Evolutionary conservation across 2,113 vertebrate species (phyloP).

Genomic region (Zosterops lateralis): DNA sequence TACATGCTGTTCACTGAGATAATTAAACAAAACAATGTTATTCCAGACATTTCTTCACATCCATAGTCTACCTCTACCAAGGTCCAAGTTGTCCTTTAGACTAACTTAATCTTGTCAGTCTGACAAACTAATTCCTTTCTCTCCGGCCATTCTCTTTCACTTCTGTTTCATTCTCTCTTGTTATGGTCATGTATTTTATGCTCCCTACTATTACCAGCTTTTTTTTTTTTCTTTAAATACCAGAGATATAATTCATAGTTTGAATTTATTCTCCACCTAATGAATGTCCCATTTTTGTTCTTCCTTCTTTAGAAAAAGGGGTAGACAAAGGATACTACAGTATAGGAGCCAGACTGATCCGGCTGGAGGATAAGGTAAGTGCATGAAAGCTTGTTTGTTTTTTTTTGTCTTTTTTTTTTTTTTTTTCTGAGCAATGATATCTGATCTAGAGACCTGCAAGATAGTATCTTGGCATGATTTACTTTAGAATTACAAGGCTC

Average conservation of each 20-base stretch:
- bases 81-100: background rate
- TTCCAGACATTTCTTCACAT: background rate
- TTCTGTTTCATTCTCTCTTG: background rate
- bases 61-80: background rate
- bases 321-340: constrained; percentile 86
- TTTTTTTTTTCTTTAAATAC: background rate
- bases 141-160: background rate
- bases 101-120: background rate
- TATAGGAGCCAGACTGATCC: constrained; percentile 86
- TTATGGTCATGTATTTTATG: background rate
- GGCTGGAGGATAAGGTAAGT: constrained; percentile 89
- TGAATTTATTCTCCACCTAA: background rate
- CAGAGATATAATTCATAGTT: background rate
- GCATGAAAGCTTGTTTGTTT: constrained; percentile 5
- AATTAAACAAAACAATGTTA: background rate
- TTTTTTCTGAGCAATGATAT: background rate
- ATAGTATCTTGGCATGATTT: constrained; percentile 51
- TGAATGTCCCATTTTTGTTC: constrained; percentile 6
- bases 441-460: constrained; percentile 20
- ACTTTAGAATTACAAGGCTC: constrained; percentile 36
- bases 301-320: constrained; percentile 79
- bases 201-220: background rate
- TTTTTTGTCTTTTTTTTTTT: background rate
- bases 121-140: background rate
- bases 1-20: background rate